phyloP scores from a whole-genome alignment of 2,797 vertebrate genomes.

The Argentina silus region DNA sequence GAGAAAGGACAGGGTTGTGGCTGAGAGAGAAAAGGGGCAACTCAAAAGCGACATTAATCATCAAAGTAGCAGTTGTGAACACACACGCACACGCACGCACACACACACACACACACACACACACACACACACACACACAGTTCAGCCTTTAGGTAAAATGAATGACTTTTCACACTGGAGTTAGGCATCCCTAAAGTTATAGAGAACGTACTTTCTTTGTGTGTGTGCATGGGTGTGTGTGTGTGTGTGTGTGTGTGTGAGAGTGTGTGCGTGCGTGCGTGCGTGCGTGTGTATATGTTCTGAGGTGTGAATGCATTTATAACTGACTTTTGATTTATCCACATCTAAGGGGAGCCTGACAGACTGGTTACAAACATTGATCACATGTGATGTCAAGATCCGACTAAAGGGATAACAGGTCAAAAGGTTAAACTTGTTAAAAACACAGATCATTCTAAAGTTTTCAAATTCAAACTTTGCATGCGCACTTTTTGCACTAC shows the following conservation, averaged over 20 bases:
- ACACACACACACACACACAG: background rate
- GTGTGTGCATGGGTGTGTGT: too few species aligned
- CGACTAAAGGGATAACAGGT: background rate
- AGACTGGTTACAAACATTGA: too few species aligned
- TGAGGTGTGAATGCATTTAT: too few species aligned
- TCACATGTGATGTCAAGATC: background rate
- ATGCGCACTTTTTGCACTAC: background rate
- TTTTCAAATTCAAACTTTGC: background rate
- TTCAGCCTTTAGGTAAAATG: too few species aligned
- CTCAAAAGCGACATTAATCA: constrained; percentile 35
- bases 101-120: background rate
- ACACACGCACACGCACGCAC: background rate
- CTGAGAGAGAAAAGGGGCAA: background rate
- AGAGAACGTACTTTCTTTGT: too few species aligned
- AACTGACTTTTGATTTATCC: too few species aligned
- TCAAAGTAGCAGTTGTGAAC: constrained; percentile 21
- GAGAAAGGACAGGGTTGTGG: constrained; percentile 1
- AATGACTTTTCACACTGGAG: too few species aligned
- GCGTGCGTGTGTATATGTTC: too few species aligned
- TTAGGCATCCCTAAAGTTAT: too few species aligned
- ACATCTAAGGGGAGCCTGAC: too few species aligned
- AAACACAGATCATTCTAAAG: background rate
- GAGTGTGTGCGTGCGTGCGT: too few species aligned
- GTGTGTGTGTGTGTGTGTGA: too few species aligned
- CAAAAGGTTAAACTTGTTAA: constrained; percentile 17